Conservation (phyloP, 2,888 invertebrate species). For the Zhuqinia jingwanae region DNA sequence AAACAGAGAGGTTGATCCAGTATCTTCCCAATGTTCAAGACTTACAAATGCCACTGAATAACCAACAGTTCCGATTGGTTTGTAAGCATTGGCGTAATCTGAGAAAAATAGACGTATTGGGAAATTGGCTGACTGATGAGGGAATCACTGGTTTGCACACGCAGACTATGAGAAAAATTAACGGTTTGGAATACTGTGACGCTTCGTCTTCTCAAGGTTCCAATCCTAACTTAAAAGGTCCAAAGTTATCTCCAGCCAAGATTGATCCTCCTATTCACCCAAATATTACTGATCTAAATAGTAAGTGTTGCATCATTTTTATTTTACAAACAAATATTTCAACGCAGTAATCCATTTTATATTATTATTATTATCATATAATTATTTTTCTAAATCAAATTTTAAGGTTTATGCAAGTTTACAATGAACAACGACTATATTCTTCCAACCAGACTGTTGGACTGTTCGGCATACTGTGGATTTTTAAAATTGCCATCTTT, state of each 20-base stretch:
- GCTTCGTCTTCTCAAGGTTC: too few species aligned
- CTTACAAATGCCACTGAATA: constrained; percentile 6
- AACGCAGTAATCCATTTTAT: not conserved
- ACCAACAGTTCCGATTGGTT: not conserved
- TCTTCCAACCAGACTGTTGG: constrained; percentile 19
- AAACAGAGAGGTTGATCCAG: not conserved
- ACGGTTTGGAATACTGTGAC: not conserved
- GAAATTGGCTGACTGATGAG: not conserved
- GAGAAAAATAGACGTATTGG: not conserved
- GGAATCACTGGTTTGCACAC: not conserved
- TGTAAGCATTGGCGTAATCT: not conserved
- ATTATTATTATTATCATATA: not conserved
- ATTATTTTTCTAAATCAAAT: too few species aligned
- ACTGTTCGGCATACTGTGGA: constrained; percentile 22
- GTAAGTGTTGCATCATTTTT: constrained; percentile 1
- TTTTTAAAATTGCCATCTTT: constrained; percentile 2
- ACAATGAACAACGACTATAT: not conserved
- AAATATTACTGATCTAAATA: constrained; percentile 23
- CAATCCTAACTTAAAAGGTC: too few species aligned
- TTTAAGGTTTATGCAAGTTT: constrained; percentile 33
- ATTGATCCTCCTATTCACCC: not conserved
- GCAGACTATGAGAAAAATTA: not conserved
- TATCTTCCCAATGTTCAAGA: constrained; percentile 9
- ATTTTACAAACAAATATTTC: not conserved
- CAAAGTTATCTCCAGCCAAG: too few species aligned